Evolutionary conservation across 1,140 invertebrate genomes (phyloP).

Genomic region (Zaprionus inermis): DNA sequence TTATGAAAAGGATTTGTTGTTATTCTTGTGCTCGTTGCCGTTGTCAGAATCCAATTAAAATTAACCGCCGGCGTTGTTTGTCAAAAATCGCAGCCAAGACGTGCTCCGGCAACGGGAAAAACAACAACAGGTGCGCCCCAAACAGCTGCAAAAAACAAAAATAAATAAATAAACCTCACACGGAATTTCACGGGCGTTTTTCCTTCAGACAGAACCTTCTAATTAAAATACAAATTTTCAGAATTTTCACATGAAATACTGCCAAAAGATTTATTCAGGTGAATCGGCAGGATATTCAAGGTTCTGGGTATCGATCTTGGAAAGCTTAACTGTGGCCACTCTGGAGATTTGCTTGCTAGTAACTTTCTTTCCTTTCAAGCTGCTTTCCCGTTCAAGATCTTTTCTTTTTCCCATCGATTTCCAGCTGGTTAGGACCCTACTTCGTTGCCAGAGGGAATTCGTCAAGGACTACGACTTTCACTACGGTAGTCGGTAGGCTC

Average conservation of each 20-base stretch:
- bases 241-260: too few species aligned
- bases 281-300: too few species aligned
- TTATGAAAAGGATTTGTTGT: constrained; percentile 80
- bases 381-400: too few species aligned
- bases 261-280: too few species aligned
- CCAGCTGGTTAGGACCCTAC: too few species aligned
- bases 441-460: constrained; percentile 1
- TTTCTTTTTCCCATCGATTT: background rate
- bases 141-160: background rate
- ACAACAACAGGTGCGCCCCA: constrained; percentile 23
- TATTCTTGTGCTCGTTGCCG: constrained; percentile 35
- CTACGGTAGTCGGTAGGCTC: constrained; percentile 25
- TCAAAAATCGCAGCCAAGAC: constrained; percentile 69
- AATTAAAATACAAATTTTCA: background rate
- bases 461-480: constrained; percentile 23
- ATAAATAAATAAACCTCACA: background rate
- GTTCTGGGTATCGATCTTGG: too few species aligned
- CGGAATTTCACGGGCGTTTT: background rate
- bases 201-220: background rate
- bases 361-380: too few species aligned
- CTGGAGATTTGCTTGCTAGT: too few species aligned
- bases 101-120: background rate
- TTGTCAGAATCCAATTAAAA: constrained; percentile 77
- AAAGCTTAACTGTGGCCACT: too few species aligned
- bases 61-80: constrained; percentile 79